These are phyloP conservation scores for Zeuzera pyrina DNA, from an alignment of 2,888 invertebrate species.

Conservation along the genomic window DNA sequence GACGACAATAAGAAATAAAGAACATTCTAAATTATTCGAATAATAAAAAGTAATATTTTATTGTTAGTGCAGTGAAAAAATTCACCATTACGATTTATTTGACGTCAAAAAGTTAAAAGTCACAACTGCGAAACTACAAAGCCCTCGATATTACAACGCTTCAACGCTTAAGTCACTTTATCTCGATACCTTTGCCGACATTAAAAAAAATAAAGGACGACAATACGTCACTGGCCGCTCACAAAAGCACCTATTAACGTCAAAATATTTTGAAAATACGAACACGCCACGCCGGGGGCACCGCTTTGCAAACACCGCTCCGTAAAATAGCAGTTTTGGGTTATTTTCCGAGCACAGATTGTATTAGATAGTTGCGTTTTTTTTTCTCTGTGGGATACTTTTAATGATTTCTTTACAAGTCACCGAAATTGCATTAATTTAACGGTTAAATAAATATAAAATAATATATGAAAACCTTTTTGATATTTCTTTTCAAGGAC, in stretches of 20 bases:
- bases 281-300: slow-evolving; percentile 46
- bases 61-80: no score
- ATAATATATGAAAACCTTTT: no score
- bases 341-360: background rate
- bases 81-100: no score
- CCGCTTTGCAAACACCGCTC: slow-evolving; percentile 44
- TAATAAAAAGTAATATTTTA: no score
- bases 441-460: no score
- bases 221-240: slow-evolving; percentile 35
- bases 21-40: no score
- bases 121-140: no score
- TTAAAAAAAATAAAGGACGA: slow-evolving; percentile 36
- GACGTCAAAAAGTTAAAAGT: no score
- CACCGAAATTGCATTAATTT: no score
- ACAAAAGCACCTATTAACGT: slow-evolving; percentile 62
- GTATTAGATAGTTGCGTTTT: background rate
- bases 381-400: background rate
- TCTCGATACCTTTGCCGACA: slow-evolving; percentile 12
- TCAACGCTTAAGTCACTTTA: slow-evolving; percentile 11
- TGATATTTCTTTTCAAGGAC: no score
- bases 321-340: background rate
- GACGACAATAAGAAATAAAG: no score
- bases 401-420: no score
- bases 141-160: slow-evolving; percentile 9
- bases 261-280: slow-evolving; percentile 71